Evolutionary conservation across 2,888 invertebrate species (phyloP), one percentile per base, ranked within the genome.

Genomic region (Anthophora plumipes): DNA sequence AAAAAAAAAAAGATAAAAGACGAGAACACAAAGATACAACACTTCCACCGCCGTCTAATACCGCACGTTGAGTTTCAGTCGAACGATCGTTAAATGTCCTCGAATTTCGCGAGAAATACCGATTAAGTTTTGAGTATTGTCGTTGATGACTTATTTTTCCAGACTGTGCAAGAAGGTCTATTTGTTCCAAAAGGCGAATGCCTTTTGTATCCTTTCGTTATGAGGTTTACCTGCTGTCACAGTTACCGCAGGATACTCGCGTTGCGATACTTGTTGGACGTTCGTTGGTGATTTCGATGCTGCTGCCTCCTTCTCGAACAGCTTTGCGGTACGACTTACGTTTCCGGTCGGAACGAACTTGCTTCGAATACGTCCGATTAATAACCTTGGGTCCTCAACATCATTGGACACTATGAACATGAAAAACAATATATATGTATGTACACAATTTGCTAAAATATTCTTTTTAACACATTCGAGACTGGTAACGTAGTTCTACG

Each of bases 121-220:
- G 31, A 41, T 39, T 39, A 0, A 20, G n/a, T 2, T 50, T 46
- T 25, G 25, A 59, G 12, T 66, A 17, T 50, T 14, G 9, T 37
- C 48, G 14, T 1, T 6, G 48, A n/a, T 64, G 8, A 41, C 20
- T 41, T 7, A 1, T 1, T 55, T 31, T 6, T 5, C 9, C 20
- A 6, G 5, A 0, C 37, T 22, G n/a, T n/a, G 1, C 17, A 46
- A 37, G 25, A 46, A 37, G 25, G n/a, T 43, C 71, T 77, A 77
- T 73, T 93, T 92, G 69, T 94, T 94, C 94, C 94, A 94, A 89
- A 94, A 94, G 8, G 93, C 94, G 74, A 94, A 93, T 22, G 94
- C 94, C 87, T 94, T 93, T 57, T 94, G 94, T 81, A 94, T 90
- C 73, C 91, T 89, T 37, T 93, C 93, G 80, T 91, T 92, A 48